A percentile compares a stretch with the other conserved stretches of the same genome.
Conservation (phyloP, 2,888 invertebrate genomes). For the Noctua comes region DNA sequence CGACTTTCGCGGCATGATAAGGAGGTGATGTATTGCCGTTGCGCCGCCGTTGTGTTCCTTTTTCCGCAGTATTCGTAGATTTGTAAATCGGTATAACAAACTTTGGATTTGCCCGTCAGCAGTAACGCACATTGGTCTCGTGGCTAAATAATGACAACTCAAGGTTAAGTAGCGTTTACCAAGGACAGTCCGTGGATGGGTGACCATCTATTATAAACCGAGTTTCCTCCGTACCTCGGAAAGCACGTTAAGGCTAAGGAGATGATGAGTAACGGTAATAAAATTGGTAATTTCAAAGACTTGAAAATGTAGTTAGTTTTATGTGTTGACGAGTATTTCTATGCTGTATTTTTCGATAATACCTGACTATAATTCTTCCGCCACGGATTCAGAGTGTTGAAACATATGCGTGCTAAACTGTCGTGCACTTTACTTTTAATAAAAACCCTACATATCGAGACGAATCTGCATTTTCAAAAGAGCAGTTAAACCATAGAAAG, state of each 20-base stretch:
- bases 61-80: conserved; percentile 36
- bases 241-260: neutral
- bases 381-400: neutral
- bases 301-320: neutral
- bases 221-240: neutral
- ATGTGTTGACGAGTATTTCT: neutral
- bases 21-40: conserved; percentile 41
- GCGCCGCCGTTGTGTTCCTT: conserved; percentile 25
- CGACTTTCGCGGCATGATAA: conserved; percentile 58
- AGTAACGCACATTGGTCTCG: neutral
- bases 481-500: neutral
- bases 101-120: neutral
- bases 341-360: neutral
- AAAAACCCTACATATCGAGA: neutral
- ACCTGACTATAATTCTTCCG: neutral
- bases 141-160: neutral
- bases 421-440: neutral
- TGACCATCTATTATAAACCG: neutral
- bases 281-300: neutral
- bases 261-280: neutral
- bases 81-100: conserved; percentile 14
- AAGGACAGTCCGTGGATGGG: neutral
- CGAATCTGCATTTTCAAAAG: neutral
- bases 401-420: neutral
- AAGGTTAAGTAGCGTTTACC: neutral